Percentiles rank a stretch among this genome's conserved stretches.
phyloP scores from a whole-genome alignment of 2,797 vertebrate species.

The Rhodeus uyekii region DNA sequence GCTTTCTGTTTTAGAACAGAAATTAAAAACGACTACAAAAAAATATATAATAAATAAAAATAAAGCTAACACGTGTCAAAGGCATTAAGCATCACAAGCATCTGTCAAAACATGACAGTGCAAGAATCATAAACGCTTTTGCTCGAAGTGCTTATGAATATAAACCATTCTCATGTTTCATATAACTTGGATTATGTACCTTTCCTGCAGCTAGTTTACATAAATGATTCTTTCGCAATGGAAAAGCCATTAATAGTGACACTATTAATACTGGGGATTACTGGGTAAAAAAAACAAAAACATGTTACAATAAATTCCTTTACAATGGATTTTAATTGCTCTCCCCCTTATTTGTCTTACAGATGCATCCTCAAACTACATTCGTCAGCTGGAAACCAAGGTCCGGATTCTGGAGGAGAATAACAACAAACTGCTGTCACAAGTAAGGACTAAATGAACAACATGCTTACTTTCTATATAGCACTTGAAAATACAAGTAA shows the following conservation, averaged over 20 bases:
- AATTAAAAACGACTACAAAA: too few species aligned
- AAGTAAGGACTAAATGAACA: slow-evolving; percentile 75
- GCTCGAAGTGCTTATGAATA: too few species aligned
- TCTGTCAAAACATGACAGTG: too few species aligned
- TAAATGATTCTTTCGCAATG: not conserved
- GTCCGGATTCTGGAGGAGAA: slow-evolving; percentile 91
- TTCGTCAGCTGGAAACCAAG: slow-evolving; percentile 93
- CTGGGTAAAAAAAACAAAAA: too few species aligned
- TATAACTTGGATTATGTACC: too few species aligned
- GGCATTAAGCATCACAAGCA: too few species aligned
- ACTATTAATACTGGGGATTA: not conserved
- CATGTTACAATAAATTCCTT: too few species aligned
- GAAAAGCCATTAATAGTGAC: not conserved
- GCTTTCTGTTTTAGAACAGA: too few species aligned
- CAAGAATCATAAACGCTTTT: too few species aligned
- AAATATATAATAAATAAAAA: too few species aligned
- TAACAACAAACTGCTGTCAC: slow-evolving; percentile 86
- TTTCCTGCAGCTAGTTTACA: not conserved
- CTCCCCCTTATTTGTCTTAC: slow-evolving; percentile 52
- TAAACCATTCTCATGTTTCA: too few species aligned
- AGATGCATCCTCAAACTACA: slow-evolving; percentile 92
- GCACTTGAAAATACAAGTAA: not conserved
- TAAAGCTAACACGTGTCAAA: too few species aligned
- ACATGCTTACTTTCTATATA: not conserved
- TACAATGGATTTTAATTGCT: not conserved